Base-by-base conservation (phyloP, 2,113 vertebrate species). In the Seriola aureovittata region DNA sequence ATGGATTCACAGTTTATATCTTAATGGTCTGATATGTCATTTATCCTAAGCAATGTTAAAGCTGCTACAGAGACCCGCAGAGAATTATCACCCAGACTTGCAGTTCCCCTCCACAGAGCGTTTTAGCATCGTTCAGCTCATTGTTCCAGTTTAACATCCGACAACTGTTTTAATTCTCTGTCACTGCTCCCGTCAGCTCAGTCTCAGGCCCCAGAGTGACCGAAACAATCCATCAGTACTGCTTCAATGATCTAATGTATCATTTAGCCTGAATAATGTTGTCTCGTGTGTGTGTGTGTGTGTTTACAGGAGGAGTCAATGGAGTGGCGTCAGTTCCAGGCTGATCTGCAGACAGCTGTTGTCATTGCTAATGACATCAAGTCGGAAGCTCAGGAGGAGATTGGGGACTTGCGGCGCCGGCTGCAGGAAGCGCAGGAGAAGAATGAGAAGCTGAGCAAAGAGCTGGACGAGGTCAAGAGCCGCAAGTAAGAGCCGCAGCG, bases 291-390 rank as follows among this genome's bases (percentile, higher is more conserved):
- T 58, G 10, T 1, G 58, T 67, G 82, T 46, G 68, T 75, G 12
- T 0, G 69, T 72, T 40, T 7, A 0, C 34, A 99, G 97, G 98
- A 99, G 89, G 98, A 99, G 83, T 99, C 97, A 1, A 97, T 97
- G 1, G 98, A 99, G 48, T 99, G 98, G 98, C 96, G 97, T 54
- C 98, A 99, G 94, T 99, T 99, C 91, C 98, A 99, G 88, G 97
- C 98, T 19, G 98, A 99, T 75, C 95, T 99, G 46, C 98, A 99
- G 94, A 99, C 97, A 0, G 98, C 98, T 0, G 98, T 99, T 57
- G 98, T 99, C 42, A 99, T 99, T 36, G 98, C 98, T 9, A 99
- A 99, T 4, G 98, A 99, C 52, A 99, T 99, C 71, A 99, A 99
- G 79, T 98, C 97, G 0, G 98, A 99, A 89, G 98, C 98, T 1